A percentile compares a stretch with the other conserved stretches of the same genome.
These are phyloP conservation scores for Cynaeus angustus DNA, from an alignment of 2,888 invertebrate genomes.

Conservation along the genomic window DNA sequence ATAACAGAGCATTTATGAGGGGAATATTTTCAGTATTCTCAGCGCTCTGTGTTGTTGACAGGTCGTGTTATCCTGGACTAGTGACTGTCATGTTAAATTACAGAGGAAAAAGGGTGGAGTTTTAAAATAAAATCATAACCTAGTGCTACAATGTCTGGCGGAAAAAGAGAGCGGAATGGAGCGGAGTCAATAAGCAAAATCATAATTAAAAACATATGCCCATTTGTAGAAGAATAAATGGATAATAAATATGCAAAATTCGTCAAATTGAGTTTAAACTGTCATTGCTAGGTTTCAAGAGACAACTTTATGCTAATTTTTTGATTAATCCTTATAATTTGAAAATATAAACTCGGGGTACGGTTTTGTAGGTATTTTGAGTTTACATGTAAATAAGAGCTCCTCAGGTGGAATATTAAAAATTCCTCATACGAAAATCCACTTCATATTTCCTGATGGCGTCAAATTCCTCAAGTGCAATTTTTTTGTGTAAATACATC, in stretches of 20 bases:
- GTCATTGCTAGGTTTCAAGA: too few relatives aligned
- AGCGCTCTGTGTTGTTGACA: slow-evolving; percentile 45
- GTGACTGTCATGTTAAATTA: slow-evolving; percentile 41
- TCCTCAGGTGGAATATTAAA: slow-evolving; percentile 30
- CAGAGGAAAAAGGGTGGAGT: slow-evolving; percentile 29
- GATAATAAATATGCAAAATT: too few relatives aligned
- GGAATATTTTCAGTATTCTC: slow-evolving; percentile 49
- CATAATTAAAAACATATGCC: too few relatives aligned
- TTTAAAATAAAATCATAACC: slow-evolving; percentile 22
- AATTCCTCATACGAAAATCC: slow-evolving; percentile 27
- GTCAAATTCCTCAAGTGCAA: slow-evolving; percentile 17
- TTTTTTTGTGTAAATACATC: slow-evolving; percentile 14
- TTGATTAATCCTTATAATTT: too few relatives aligned
- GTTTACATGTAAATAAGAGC: slow-evolving; percentile 28
- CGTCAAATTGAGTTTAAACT: too few relatives aligned
- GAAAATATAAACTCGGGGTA: too few relatives aligned
- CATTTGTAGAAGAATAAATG: too few relatives aligned
- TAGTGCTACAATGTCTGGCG: slow-evolving; percentile 30
- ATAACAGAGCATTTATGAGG: slow-evolving; percentile 47
- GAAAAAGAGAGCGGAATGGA: too few relatives aligned
- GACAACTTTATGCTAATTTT: too few relatives aligned
- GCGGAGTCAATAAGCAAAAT: too few relatives aligned
- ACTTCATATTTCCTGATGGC: slow-evolving; percentile 29
- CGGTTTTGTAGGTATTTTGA: too few relatives aligned
- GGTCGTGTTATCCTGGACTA: slow-evolving; percentile 37